Conservation (phyloP, 2,888 invertebrate genomes). For the Syritta pipiens region DNA sequence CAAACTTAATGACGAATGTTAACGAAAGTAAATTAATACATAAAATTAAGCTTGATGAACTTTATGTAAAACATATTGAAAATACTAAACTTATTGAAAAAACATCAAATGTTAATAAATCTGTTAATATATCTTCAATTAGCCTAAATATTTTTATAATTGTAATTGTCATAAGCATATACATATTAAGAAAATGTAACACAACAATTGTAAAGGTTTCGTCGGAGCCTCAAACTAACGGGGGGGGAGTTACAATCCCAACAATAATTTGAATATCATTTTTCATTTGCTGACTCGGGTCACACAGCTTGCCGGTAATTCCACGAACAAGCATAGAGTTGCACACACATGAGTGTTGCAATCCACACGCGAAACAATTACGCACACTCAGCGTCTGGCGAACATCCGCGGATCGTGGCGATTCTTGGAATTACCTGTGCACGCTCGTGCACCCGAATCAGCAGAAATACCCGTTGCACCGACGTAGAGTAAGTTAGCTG, state of each 20-base stretch:
- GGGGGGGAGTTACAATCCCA: not conserved
- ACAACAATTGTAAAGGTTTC: not conserved
- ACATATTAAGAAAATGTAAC: not conserved
- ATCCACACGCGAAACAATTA: no score
- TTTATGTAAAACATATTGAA: not conserved
- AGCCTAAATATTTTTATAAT: not conserved
- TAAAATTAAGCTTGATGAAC: not conserved
- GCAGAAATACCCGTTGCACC: no score
- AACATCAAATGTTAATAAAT: not conserved
- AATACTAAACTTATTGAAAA: not conserved
- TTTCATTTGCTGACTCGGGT: no score
- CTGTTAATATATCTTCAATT: not conserved
- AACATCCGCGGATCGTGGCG: no score
- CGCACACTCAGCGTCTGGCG: no score
- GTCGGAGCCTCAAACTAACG: conserved; percentile 3
- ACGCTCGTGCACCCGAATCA: no score
- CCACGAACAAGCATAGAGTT: no score
- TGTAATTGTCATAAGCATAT: not conserved
- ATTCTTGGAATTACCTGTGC: no score
- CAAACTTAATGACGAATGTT: not conserved
- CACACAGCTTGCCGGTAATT: no score
- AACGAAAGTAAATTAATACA: not conserved
- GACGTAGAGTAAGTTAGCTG: no score
- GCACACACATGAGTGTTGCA: no score
- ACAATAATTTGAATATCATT: no score